Evolutionary conservation across 92 coral and sea anemone genomes (phyloP).

Genomic region (Bergia puertoricense): DNA sequence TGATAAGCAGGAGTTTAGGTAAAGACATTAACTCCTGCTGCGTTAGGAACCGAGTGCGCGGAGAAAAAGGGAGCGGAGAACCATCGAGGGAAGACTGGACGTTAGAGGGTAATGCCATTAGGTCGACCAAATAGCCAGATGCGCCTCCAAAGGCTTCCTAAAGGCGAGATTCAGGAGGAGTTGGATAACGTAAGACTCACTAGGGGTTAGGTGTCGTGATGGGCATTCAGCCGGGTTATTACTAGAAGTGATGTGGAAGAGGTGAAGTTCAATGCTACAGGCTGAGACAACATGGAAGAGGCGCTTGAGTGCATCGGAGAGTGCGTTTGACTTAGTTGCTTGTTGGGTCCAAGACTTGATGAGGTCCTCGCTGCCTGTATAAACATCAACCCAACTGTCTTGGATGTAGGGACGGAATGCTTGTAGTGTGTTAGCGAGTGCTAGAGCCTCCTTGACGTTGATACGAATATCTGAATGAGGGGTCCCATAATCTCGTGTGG

Average conservation of each 20-base stretch:
- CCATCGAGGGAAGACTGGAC: slow-evolving; percentile 52
- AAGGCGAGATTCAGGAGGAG: background rate
- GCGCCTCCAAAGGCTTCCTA: slow-evolving; percentile 22
- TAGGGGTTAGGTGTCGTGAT: slow-evolving; percentile 26
- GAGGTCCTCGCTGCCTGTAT: slow-evolving; percentile 46
- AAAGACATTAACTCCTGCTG: slow-evolving; percentile 52
- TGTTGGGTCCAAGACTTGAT: slow-evolving; percentile 41
- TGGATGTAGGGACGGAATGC: slow-evolving; percentile 9
- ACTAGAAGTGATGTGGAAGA: slow-evolving; percentile 31
- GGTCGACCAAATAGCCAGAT: slow-evolving; percentile 59
- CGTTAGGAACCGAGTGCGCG: slow-evolving; percentile 37
- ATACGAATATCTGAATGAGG: slow-evolving; percentile 15
- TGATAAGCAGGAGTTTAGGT: slow-evolving; percentile 39
- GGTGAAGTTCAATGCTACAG: slow-evolving; percentile 37
- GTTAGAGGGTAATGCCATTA: slow-evolving; percentile 60
- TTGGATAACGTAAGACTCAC: slow-evolving; percentile 21
- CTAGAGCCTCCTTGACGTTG: slow-evolving; percentile 42
- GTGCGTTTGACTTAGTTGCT: slow-evolving; percentile 33
- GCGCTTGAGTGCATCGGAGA: slow-evolving; percentile 38
- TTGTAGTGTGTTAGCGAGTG: slow-evolving; percentile 40
- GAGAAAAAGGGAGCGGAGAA: slow-evolving; percentile 57
- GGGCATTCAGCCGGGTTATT: slow-evolving; percentile 57
- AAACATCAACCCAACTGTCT: slow-evolving; percentile 57
- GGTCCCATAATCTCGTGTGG: background rate
- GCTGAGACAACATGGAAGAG: slow-evolving; percentile 32